Evolutionary conservation across 2,888 invertebrate genomes (phyloP).

Genomic region (Sarcophaga carnaria): DNA sequence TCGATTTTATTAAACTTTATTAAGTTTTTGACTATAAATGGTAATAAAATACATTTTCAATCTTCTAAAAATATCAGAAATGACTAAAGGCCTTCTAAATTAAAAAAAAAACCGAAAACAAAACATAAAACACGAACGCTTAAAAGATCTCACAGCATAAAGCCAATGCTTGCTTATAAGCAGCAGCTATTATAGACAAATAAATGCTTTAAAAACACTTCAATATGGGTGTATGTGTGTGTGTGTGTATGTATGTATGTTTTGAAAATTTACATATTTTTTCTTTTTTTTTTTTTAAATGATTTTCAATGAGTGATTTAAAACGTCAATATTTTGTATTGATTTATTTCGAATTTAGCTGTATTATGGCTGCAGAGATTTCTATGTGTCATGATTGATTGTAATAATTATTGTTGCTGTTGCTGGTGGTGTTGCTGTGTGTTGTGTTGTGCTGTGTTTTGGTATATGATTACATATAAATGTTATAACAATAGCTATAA

Average conservation of each 20-base stretch:
- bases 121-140: neutral
- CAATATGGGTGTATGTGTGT: neutral
- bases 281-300: slow-evolving; percentile 26
- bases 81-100: neutral
- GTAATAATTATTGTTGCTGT: slow-evolving; percentile 48
- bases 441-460: neutral
- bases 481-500: slow-evolving; percentile 1
- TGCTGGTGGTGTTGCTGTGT: neutral
- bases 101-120: neutral
- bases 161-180: neutral
- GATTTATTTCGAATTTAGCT: slow-evolving; percentile 55
- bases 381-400: slow-evolving; percentile 66
- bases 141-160: neutral
- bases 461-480: slow-evolving; percentile 53
- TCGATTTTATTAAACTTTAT: neutral
- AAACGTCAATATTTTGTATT: slow-evolving; percentile 52
- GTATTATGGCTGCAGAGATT: slow-evolving; percentile 8
- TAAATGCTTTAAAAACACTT: neutral
- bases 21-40: neutral
- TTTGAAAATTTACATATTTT: slow-evolving; percentile 28
- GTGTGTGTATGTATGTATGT: neutral
- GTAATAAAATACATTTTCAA: neutral
- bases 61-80: neutral
- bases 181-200: neutral
- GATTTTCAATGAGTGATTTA: slow-evolving; percentile 49